phyloP scores from a whole-genome alignment of 2,113 vertebrate species.

The Pteruthius melanotis region DNA sequence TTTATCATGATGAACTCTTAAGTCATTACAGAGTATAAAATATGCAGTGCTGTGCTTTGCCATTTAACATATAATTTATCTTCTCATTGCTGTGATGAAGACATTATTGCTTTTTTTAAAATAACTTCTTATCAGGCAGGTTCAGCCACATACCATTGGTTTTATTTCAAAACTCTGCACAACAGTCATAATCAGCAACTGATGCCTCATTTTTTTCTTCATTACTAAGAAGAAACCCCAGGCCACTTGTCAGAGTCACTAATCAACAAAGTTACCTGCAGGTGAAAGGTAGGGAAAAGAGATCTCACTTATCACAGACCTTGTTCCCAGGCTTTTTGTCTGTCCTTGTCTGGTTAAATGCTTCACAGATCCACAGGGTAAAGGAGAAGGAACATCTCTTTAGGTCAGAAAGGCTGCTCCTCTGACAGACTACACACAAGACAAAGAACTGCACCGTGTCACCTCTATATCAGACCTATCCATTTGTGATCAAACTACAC shows the following conservation, averaged over 20 bases:
- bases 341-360: not conserved
- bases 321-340: not conserved
- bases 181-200: not conserved
- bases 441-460: not conserved
- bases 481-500: not conserved
- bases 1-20: constrained; percentile 24
- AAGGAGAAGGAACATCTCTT: not conserved
- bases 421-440: not conserved
- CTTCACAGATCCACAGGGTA: not conserved
- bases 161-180: constrained; percentile 17
- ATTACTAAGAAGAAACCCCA: not conserved
- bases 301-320: not conserved
- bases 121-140: constrained; percentile 1
- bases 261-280: not conserved
- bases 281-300: not conserved
- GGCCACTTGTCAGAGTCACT: not conserved
- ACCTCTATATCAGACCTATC: not conserved
- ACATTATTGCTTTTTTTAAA: not conserved
- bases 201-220: not conserved
- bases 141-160: not conserved
- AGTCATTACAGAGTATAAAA: constrained; percentile 35
- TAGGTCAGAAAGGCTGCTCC: not conserved
- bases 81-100: not conserved
- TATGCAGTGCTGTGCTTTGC: constrained; percentile 18
- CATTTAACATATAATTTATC: constrained; percentile 54